These are phyloP conservation scores for Unio pictorum DNA, from an alignment of 2,888 invertebrate species.

Conservation along the genomic window DNA sequence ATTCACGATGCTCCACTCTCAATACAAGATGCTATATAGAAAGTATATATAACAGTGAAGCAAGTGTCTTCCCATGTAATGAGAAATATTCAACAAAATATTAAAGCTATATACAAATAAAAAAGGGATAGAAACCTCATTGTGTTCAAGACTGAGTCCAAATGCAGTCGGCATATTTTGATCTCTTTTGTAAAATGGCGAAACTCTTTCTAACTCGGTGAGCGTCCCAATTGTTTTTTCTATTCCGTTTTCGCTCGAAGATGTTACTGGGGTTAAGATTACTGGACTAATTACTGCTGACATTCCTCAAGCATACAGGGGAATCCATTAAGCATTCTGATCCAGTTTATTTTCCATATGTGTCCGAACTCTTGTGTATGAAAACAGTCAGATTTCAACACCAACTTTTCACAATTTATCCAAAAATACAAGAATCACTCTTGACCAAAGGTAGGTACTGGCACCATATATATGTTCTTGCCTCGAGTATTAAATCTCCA, in stretches of 20 bases:
- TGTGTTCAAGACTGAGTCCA: slow-evolving; percentile 33
- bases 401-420: too few relatives aligned
- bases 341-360: too few relatives aligned
- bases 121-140: slow-evolving; percentile 20
- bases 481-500: too few relatives aligned
- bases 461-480: too few relatives aligned
- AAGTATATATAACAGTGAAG: too few relatives aligned
- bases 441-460: too few relatives aligned
- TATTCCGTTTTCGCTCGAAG: slow-evolving; percentile 31
- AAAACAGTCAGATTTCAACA: too few relatives aligned
- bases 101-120: not conserved
- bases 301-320: slow-evolving; percentile 6
- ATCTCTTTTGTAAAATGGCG: slow-evolving; percentile 38
- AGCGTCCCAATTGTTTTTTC: slow-evolving; percentile 27
- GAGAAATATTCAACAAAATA: slow-evolving; percentile 2
- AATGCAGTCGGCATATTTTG: slow-evolving; percentile 46
- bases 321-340: too few relatives aligned
- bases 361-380: too few relatives aligned
- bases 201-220: slow-evolving; percentile 35
- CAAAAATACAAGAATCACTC: too few relatives aligned
- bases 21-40: too few relatives aligned
- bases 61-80: not conserved
- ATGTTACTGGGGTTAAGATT: slow-evolving; percentile 15
- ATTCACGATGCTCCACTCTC: too few relatives aligned
- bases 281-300: slow-evolving; percentile 31